Percentiles rank a stretch among this genome's conserved stretches.
Evolutionary conservation across 2,113 vertebrate genomes (phyloP).

Genomic region (Neopipo cinnamomea): DNA sequence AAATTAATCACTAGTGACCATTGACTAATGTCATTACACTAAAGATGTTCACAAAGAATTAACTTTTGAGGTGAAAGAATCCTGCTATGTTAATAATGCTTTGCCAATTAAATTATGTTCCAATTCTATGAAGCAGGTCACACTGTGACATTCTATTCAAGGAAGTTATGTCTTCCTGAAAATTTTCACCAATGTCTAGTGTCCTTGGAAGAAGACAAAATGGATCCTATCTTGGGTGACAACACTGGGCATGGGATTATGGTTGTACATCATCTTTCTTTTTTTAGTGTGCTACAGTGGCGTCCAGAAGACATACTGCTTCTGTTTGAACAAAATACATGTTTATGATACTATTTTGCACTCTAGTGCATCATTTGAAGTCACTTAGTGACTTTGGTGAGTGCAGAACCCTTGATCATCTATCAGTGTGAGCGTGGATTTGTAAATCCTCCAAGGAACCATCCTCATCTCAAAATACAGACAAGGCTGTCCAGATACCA

Average conservation of each 20-base stretch:
- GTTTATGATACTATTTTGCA: not conserved
- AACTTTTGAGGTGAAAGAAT: not conserved
- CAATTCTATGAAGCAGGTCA: not conserved
- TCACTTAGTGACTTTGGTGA: not conserved
- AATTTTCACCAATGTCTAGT: not conserved
- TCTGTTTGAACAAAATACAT: not conserved
- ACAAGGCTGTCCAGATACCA: not conserved
- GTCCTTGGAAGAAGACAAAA: not conserved
- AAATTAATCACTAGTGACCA: not conserved
- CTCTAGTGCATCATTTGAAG: not conserved
- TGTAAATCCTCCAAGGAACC: not conserved
- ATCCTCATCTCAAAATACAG: not conserved
- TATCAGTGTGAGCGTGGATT: not conserved
- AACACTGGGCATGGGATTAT: not conserved
- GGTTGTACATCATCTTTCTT: fast-evolving
- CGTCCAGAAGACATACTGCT: not conserved
- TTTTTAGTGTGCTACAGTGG: not conserved
- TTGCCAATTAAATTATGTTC: not conserved
- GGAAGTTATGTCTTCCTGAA: not conserved
- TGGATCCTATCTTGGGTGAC: not conserved
- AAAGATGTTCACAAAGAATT: not conserved
- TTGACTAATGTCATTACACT: not conserved
- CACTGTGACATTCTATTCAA: not conserved
- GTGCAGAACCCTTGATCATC: fast-evolving
- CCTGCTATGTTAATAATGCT: not conserved